Evolutionary conservation across 2,797 vertebrate genomes (phyloP), one percentile per base, ranked within the genome.

Genomic region (Pachyuromys duprasi): DNA sequence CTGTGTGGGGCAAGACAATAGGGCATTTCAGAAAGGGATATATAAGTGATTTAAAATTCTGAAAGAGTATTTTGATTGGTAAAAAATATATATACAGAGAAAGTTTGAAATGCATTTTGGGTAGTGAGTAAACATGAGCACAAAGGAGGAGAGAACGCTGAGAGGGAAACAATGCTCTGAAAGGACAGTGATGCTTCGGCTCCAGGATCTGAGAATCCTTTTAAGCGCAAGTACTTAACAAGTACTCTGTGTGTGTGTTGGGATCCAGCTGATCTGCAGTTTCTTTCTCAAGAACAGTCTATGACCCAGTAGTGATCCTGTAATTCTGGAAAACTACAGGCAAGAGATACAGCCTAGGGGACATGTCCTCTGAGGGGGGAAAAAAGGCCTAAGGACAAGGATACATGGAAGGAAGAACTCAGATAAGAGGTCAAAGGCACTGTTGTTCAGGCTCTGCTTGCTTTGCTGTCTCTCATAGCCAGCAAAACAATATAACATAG

Each of bases 171-270:
- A 57, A 45, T 55, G 9, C 17, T 45, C 31, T 49, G 31, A 0
- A 60, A 5, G 12, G 13, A 36, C 0, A 9, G 42, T 15, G 12
- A 4, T 49, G 3, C 9, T 55, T 45, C 9, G 18, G 12, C 8
- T 65, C n/a, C 2, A 88, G 28, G 62, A 36, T 55, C 39, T 49
- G 7, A 39, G 3, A 18, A 33, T 12, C 5, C 62, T 15, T 49
- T 76, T 5, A 24, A 28, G 24, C 36, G 42, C 36, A n/a, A 72
- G 17, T 88, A 55, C 22, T 55, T 22, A 76, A 36, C 8, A 36
- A 42, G n/a, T 42, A n/a, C 20, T 28, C 22, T 12, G 45, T 49
- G 33, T 14, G 3, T 49, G 42, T 22, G 5, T n/a, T 84, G 42
- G 11, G 31, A 14, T 31, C 5, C 42, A 84, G 62, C n/a, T 84